Evolutionary conservation across 2,888 invertebrate genomes (phyloP), one percentile per base, ranked within the genome.

Genomic region (Proisotoma minuta): DNA sequence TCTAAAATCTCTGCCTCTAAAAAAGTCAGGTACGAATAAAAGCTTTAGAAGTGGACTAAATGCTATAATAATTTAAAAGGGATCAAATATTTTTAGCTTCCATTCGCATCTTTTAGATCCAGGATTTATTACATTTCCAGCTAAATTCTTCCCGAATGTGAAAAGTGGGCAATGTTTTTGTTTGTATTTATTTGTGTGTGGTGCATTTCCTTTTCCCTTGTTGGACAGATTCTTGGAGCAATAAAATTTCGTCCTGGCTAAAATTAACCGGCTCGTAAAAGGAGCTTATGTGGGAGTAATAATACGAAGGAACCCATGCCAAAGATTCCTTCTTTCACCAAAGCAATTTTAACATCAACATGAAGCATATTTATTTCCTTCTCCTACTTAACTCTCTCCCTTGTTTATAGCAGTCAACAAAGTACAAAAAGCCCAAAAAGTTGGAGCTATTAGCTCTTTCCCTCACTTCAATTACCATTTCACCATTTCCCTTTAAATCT

Each of bases 231-330:
- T 10, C 50, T 10, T 12, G 20, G 43, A 3, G 51, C 27, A 24
- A 51, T 51, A 51, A 51, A 51, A 27, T 27, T 24, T n/a, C n/a
- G n/a, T n/a, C 27, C n/a, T n/a, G 12, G 51, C 51, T 51, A 51
- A 51, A 51, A 51, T 51, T 51, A 51, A 51, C 51, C 51, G 20
- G 15, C 4, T 27, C 51, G 28, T 51, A 51, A 51, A 51, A 51
- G 5, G 3, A n/a, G 15, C 20, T 15, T 43, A 4, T 15, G 10
- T 12, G 4, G 18, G 43, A 18, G 20, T 43, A 12, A 43, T 43
- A 43, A 43, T n/a, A n/a, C 10, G 18, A 43, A 43, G 18, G 4
- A n/a, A 15, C 20, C 43, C 15, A 5, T 43, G 20, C 43, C 10
- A 43, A 43, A n/a, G 15, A 43, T 4, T 43, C 34, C 18, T 43